Evolutionary conservation across 2,113 vertebrate genomes (phyloP).

Genomic region (Oncorhynchus kisutch): DNA sequence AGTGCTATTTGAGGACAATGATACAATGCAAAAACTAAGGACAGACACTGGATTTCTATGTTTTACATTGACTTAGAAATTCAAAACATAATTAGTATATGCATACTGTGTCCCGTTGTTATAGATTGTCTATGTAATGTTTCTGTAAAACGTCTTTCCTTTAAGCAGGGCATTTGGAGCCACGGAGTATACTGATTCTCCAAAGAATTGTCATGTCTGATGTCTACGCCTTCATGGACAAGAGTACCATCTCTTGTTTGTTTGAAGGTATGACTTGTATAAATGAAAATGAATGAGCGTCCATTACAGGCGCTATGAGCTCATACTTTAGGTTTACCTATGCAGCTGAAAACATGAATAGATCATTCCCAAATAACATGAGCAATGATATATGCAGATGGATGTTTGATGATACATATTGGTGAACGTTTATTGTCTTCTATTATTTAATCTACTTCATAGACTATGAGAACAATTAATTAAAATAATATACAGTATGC

Average conservation of each 20-base stretch:
- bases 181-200: neutral
- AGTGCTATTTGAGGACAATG: neutral
- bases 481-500: conserved; percentile 28
- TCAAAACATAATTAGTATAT: neutral
- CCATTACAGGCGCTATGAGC: neutral
- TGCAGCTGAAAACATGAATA: neutral
- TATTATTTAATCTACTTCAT: neutral
- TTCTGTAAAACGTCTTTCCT: neutral
- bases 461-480: conserved; percentile 2
- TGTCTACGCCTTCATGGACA: neutral
- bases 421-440: neutral
- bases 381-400: neutral
- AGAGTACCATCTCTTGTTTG: conserved; percentile 26
- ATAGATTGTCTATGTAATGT: neutral
- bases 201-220: neutral
- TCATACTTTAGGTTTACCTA: neutral
- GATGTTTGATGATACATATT: conserved; percentile 1
- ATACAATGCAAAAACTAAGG: neutral
- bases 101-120: neutral
- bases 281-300: neutral
- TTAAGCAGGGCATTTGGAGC: too few species aligned
- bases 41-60: neutral
- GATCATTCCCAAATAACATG: neutral
- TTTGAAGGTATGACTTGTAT: neutral
- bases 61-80: neutral